Conservation (phyloP, 2,797 vertebrate genomes). For the Cirrhinus mrigala region DNA sequence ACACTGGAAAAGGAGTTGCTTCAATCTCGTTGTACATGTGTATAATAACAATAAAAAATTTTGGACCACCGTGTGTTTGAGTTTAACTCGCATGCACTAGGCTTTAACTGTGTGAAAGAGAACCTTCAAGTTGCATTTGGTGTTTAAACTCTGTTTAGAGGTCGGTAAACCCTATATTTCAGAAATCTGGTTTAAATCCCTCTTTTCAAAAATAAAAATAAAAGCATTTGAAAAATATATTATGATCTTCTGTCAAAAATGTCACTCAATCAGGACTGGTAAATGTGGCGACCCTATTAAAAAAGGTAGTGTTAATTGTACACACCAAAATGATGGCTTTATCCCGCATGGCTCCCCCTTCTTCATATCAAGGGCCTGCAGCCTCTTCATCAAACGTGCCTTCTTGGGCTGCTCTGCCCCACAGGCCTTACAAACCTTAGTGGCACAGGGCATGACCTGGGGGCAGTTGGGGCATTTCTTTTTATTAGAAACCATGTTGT, state of each 20-base stretch:
- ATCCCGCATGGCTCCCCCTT: too few species aligned
- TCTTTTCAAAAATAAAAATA: conserved; percentile 1
- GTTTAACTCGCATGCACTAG: not conserved
- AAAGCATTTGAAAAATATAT: not conserved
- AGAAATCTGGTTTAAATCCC: conserved; percentile 7
- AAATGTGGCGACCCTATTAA: not conserved
- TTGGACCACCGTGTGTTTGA: not conserved
- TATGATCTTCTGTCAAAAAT: not conserved
- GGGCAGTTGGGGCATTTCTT: too few species aligned
- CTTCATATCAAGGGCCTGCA: too few species aligned
- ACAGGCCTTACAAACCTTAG: too few species aligned
- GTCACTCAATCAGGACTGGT: not conserved
- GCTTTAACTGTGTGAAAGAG: conserved; percentile 4
- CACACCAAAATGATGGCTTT: not conserved
- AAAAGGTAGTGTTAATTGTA: not conserved
- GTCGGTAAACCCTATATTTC: not conserved
- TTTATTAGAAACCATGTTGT: too few species aligned
- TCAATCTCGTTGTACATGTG: not conserved
- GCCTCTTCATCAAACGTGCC: too few species aligned
- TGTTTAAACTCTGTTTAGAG: conserved; percentile 8
- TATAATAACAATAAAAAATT: conserved; percentile 5
- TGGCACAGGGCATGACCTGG: too few species aligned
- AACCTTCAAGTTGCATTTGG: not conserved
- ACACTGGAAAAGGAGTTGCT: not conserved
- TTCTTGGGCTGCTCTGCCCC: too few species aligned